A percentile compares a stretch with the other conserved stretches of the same genome.
These are phyloP conservation scores for Cebidichthys violaceus DNA, from an alignment of 2,113 vertebrate species.

Conservation along the genomic window DNA sequence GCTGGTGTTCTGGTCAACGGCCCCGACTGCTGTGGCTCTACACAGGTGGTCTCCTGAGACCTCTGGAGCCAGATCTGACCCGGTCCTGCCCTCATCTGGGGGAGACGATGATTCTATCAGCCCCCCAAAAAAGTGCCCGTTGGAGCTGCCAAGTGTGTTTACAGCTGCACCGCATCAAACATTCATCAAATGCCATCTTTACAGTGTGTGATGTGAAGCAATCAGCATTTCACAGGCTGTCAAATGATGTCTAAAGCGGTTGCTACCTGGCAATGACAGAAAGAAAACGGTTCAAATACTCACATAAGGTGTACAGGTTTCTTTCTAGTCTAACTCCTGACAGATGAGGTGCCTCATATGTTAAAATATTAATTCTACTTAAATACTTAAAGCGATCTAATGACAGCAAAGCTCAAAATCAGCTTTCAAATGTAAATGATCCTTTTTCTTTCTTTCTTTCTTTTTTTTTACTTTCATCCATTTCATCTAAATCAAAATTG, in stretches of 20 bases:
- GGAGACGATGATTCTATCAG: conserved; percentile 73
- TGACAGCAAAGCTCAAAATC: conserved; percentile 82
- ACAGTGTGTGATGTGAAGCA: conserved; percentile 86
- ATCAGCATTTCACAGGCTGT: conserved; percentile 88
- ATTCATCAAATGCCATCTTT: conserved; percentile 87
- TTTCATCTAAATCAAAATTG: conserved; percentile 75
- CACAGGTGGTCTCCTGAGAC: conserved; percentile 77
- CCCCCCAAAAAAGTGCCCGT: conserved; percentile 57
- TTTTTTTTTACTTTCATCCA: conserved; percentile 59
- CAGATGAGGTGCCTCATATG: conserved; percentile 76
- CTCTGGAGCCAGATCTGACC: conserved; percentile 77
- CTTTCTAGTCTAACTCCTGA: conserved; percentile 78
- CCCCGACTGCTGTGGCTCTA: conserved; percentile 54
- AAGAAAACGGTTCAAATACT: conserved; percentile 78
- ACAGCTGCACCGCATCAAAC: conserved; percentile 85
- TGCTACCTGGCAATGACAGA: conserved; percentile 84
- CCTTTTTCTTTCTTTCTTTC: conserved; percentile 48
- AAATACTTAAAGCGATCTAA: conserved; percentile 83
- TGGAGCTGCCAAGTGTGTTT: conserved; percentile 86
- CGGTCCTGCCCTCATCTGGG: conserved; percentile 75
- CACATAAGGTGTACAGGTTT: conserved; percentile 70
- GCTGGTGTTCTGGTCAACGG: conserved; percentile 73
- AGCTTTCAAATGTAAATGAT: conserved; percentile 84
- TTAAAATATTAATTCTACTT: conserved; percentile 86
- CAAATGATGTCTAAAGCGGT: conserved; percentile 82